Percentiles rank a stretch among this genome's conserved stretches.
Conservation (phyloP, 2,888 invertebrate species). For the Tromatobia lineatoria region DNA sequence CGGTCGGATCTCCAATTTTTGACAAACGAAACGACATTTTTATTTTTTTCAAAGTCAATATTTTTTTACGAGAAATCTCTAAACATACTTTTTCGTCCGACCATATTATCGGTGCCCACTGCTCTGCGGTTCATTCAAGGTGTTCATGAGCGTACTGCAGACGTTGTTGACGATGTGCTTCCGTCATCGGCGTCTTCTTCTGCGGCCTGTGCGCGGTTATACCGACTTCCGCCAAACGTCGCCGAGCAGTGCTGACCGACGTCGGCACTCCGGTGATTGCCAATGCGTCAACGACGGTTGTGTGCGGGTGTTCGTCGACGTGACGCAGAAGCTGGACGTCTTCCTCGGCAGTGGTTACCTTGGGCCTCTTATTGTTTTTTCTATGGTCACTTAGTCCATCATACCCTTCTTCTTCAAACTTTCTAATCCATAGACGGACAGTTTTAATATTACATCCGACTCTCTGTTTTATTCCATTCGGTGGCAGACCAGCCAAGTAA, state of each 20-base stretch:
- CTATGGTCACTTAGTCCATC: background rate
- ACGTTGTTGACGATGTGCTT: background rate
- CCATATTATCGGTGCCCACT: conserved; percentile 5
- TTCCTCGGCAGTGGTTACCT: background rate
- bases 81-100: conserved; percentile 16
- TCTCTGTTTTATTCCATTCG: background rate
- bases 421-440: background rate
- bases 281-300: background rate
- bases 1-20: no score
- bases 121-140: background rate
- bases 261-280: background rate
- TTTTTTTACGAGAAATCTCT: background rate
- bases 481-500: background rate
- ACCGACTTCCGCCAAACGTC: conserved; percentile 8
- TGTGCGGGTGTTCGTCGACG: background rate
- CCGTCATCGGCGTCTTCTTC: conserved; percentile 4
- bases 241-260: conserved; percentile 1
- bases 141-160: conserved; percentile 11
- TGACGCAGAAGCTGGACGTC: background rate
- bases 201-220: background rate
- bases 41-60: no score
- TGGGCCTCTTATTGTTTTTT: conserved; percentile 4
- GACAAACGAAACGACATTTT: no score
- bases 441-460: conserved; percentile 20
- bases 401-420: background rate